Evolutionary conservation across 2,888 invertebrate species (phyloP), one percentile per base, ranked within the genome.

Genomic region (Yponomeuta evonymella): DNA sequence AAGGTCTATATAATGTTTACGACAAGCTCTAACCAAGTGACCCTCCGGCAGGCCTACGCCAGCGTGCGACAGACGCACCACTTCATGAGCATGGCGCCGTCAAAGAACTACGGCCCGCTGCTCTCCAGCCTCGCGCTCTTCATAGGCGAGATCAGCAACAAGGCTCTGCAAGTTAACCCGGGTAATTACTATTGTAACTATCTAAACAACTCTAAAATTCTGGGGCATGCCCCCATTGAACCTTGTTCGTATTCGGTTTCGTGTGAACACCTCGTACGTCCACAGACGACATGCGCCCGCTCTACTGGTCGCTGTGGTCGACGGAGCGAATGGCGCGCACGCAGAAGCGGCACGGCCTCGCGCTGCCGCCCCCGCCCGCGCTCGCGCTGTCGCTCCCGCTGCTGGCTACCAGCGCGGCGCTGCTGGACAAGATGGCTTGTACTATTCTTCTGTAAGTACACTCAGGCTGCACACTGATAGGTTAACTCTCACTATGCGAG

Each of bases 141-240:
- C 30, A 81, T 90, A 64, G 77, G 74, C n/a, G 77, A 80, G 0
- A 77, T 87, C 79, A 81, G 83, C 72, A 81, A 81, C 73, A 84
- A 83, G 63, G 84, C 79, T 1, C 74, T 90, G 36, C 90, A 91
- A 75, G 75, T 82, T 1, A 79, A 79, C 70, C 90, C 91, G 67
- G 87, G 91, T 91, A 75, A 74, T 80, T 72, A 8, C 33, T 10
- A 29, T 43, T 62, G 1, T 11, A 62, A 23, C 62, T 62, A 62
- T 43, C 43, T 5, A 43, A 5, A 43, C 36, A 23, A 23, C 23
- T 23, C 23, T 23, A 23, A 23, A 23, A 23, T 23, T 23, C 23
- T 23, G 43, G 1, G 9, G 43, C 43, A 43, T 43, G 8, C 6
- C 43, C 43, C 43, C 43, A 8, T 43, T 43, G 43, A 8, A 43